Evolutionary conservation across 37 sponge, comb jelly and placozoan species (phyloP), one percentile per base, ranked within the genome.

Genomic region (Halisarca cf. caerulea): DNA sequence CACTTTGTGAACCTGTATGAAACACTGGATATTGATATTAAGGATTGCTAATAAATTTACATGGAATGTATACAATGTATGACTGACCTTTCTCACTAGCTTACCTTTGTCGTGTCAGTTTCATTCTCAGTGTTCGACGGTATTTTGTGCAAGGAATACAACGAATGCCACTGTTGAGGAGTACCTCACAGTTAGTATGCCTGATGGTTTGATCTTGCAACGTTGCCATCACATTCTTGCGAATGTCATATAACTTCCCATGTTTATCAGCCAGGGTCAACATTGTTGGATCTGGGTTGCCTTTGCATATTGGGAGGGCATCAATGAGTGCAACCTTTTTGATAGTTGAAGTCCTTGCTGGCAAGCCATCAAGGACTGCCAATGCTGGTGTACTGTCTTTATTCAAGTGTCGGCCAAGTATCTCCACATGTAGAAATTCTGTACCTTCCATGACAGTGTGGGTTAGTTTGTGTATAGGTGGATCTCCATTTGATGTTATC

Each of bases 381-480:
- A 64, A 27, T 24, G 66, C 66, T 64, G 66, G 66, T 24, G 66
- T 64, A 55, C 17, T 55, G 23, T 64, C 66, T 23, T 64, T 64
- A 27, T 27, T 64, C 8, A 64, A 27, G 27, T 24, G 18, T 27
- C 66, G 14, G 14, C 66, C 66, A 14, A 64, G 66, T 23, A n/a
- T 23, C 27, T 64, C 66, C 14, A 64, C 27, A 8, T 64, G 66
- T 23, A 64, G 28, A 9, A 27, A 24, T 24, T 23, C 28, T 64
- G 14, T 27, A 25, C 25, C 66, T n/a, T 8, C 28, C 66, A 64
- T 64, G 8, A 64, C 28, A 24, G 66, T 64, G 28, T 64, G 66
- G 14, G 28, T 64, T 64, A n/a, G 23, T 27, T 25, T 64, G 66
- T 64, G 66, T 14, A 27, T 64, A 24, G 66, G 66, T 23, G 66